Evolutionary conservation across 1,140 invertebrate species (phyloP).

Genomic region (Drosophila kohkoa): DNA sequence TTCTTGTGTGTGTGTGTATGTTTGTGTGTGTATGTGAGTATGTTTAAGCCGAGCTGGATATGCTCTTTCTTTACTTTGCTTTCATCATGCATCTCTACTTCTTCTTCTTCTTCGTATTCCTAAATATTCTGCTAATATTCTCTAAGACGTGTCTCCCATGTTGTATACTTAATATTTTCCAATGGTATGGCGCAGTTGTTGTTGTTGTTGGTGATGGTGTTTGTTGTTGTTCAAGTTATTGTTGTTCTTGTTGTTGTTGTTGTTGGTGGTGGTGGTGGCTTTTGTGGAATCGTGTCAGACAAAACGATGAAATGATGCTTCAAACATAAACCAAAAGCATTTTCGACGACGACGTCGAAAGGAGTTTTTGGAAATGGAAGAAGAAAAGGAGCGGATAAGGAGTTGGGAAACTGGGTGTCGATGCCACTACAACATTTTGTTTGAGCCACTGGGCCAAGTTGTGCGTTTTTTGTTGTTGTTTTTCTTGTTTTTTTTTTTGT

Average conservation of each 20-base stretch:
- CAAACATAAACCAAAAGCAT: conserved; percentile 54
- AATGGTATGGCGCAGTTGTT: conserved; percentile 78
- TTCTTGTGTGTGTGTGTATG: conserved; percentile 11
- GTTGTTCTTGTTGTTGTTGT: conserved; percentile 41
- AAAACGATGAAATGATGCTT: conserved; percentile 51
- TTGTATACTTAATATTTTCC: conserved; percentile 55
- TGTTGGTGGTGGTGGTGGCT: conserved; percentile 21
- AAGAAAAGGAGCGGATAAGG: not conserved
- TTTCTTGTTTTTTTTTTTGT: conserved; percentile 30
- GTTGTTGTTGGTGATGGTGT: conserved; percentile 51
- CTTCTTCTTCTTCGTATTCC: not conserved
- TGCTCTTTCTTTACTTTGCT: conserved; percentile 13
- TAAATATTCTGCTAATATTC: conserved; percentile 15
- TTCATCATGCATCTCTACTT: not conserved
- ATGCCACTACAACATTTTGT: conserved; percentile 32
- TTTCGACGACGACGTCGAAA: conserved; percentile 31
- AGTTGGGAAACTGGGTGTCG: not conserved
- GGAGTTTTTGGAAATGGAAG: conserved; percentile 23
- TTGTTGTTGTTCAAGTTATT: conserved; percentile 46
- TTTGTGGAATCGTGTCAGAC: conserved; percentile 26
- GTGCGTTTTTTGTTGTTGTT: conserved; percentile 48
- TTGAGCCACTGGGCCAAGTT: conserved; percentile 35
- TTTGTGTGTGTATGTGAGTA: conserved; percentile 25
- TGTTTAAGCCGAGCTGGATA: conserved; percentile 33
- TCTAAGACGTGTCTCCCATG: conserved; percentile 20